Conservation (phyloP, 1,140 invertebrate species). For the Pararge aegeria region DNA sequence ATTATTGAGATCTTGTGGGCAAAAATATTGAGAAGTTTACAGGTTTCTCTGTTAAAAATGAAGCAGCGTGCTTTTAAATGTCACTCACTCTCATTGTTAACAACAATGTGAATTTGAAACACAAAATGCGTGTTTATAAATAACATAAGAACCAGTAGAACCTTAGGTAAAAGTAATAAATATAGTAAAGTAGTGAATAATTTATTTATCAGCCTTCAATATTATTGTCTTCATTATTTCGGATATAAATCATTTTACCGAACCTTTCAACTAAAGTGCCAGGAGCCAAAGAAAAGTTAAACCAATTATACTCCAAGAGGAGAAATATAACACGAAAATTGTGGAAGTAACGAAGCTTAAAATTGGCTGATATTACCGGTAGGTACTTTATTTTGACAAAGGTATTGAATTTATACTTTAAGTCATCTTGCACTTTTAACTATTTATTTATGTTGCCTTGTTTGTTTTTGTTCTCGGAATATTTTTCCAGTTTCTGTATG, state of each 20-base stretch:
- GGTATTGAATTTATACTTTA: constrained; percentile 14
- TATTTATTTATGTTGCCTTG: too few species aligned
- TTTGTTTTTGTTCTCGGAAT: too few species aligned
- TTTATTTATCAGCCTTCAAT: not conserved
- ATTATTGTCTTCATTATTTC: constrained; percentile 43
- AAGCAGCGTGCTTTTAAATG: too few species aligned
- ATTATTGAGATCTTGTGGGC: too few species aligned
- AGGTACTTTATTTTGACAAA: constrained; percentile 16
- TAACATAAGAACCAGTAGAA: too few species aligned
- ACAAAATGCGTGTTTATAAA: too few species aligned
- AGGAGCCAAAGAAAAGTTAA: constrained; percentile 52
- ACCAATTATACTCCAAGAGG: constrained; percentile 51
- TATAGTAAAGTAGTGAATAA: not conserved
- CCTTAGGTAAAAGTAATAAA: too few species aligned
- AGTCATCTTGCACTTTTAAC: not conserved
- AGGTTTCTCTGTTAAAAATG: too few species aligned
- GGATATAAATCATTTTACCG: constrained; percentile 52
- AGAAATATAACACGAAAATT: constrained; percentile 50
- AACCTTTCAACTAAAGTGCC: constrained; percentile 59
- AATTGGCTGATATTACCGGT: constrained; percentile 28
- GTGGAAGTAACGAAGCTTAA: constrained; percentile 32
- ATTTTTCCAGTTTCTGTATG: too few species aligned
- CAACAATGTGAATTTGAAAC: too few species aligned
- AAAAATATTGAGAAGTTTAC: too few species aligned
- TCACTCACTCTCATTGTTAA: too few species aligned